Evolutionary conservation across 2,797 vertebrate species (phyloP).

Genomic region (Crypturellus tataupa): DNA sequence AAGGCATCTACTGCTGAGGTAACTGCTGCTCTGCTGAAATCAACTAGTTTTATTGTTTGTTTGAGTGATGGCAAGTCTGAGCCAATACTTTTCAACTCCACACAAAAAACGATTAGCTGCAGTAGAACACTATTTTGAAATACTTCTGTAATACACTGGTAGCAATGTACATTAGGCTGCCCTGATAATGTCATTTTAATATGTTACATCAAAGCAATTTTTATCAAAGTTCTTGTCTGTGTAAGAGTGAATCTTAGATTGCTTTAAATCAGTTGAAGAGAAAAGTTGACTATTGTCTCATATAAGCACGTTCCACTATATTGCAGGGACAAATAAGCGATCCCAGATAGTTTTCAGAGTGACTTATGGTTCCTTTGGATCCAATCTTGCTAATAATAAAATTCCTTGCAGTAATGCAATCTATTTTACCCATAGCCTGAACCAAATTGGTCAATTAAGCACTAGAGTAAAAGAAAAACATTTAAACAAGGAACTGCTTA

Average conservation of each 20-base stretch:
- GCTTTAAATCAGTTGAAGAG: not conserved
- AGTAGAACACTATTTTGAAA: not conserved
- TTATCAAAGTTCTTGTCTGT: not conserved
- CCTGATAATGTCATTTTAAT: not conserved
- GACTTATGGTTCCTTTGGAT: not conserved
- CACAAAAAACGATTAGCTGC: not conserved
- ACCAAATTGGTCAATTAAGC: not conserved
- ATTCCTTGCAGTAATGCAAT: not conserved
- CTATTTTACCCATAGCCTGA: not conserved
- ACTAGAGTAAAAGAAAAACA: not conserved
- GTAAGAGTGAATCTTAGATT: not conserved
- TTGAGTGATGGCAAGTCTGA: not conserved
- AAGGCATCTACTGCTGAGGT: not conserved
- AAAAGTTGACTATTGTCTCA: fast-evolving
- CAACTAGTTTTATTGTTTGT: not conserved
- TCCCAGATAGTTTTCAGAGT: not conserved
- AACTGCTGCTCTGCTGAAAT: not conserved
- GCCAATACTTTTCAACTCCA: not conserved
- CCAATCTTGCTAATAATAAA: not conserved
- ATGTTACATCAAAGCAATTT: not conserved
- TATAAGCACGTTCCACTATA: fast-evolving
- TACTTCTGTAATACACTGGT: not conserved
- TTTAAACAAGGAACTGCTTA: not conserved
- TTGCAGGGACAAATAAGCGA: not conserved
- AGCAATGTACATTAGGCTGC: fast-evolving